Base-by-base conservation (phyloP, 1,140 invertebrate genomes). In the Trichonephila clavata region DNA sequence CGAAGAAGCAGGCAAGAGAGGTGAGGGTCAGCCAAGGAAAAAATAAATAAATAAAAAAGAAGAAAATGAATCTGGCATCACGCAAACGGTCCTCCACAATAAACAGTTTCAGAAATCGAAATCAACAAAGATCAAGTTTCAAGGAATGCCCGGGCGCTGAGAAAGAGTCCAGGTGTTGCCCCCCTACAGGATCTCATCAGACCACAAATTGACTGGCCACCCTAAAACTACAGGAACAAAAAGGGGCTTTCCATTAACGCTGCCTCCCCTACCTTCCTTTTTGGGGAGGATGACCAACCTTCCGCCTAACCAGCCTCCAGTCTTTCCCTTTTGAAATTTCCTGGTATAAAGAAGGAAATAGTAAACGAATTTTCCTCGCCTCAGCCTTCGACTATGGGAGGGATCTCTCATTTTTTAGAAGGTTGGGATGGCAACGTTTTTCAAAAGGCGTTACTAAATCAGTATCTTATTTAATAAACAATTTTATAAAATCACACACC, bases 41-140 rank as follows among this genome's bases (percentile, higher is more conserved):
- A 50, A 50, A 77, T 16, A 77, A 16, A 39, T 16, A 92, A 92
- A 92, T 65, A 86, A 81, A 21, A 71, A 92, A 91, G 71, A 92
- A 86, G 92, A 93, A 93, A 93, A 93, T 93, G 92, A 93, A 93
- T 93, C 91, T 50, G 81, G 83, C 91, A 65, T 65, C 92, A 93
- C 92, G 92, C 92, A 68, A 93, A 43, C 39, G 57, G 90, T 10
- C 63, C 61, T 71, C 89, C 50, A 93, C 92, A 93, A 93, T 93
- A 93, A 93, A 93, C 92, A 93, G 92, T 88, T 92, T 92, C 84
- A 86, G 92, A 93, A 93, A 93, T 93, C 92, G 92, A 93, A 93
- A 87, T 93, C 92, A 87, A 87, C 92, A 93, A 93, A 93, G 92
- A 93, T 93, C 92, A 93, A 88, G 92, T 93, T 93, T 93, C 92